These are phyloP conservation scores for Pammene aurita DNA, from an alignment of 2,888 invertebrate genomes.

Conservation along the genomic window DNA sequence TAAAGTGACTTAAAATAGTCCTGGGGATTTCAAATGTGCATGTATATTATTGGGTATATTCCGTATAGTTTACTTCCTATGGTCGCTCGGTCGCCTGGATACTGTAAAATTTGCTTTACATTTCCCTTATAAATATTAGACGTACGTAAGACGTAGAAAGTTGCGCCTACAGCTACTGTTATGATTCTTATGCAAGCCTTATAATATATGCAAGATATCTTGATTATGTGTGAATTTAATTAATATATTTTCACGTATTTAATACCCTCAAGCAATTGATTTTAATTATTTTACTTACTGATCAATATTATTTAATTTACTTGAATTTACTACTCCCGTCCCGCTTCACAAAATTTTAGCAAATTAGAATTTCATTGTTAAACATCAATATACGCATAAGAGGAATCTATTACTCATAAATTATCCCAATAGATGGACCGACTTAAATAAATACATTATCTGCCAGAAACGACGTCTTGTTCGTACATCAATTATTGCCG, in stretches of 20 bases:
- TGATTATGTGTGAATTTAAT: conserved; percentile 32
- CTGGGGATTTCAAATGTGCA: no score
- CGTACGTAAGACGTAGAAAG: conserved; percentile 43
- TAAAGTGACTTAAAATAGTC: no score
- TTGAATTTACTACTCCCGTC: no score
- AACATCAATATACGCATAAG: conserved; percentile 3
- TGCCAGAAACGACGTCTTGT: background rate
- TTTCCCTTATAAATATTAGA: conserved; percentile 30
- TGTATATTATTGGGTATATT: no score
- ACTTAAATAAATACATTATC: background rate
- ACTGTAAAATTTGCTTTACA: conserved; percentile 10
- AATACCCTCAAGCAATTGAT: background rate
- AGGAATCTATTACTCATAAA: conserved; percentile 5
- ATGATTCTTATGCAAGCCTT: conserved; percentile 39
- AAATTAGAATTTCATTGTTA: background rate
- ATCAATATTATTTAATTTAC: no score
- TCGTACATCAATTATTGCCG: background rate
- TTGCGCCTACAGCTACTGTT: conserved; percentile 39
- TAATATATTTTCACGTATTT: background rate
- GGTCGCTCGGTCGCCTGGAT: background rate
- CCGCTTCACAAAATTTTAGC: background rate
- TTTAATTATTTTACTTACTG: no score
- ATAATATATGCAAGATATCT: conserved; percentile 34
- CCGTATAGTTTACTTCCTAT: no score
- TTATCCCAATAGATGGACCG: no score